A percentile compares a stretch with the other conserved stretches of the same genome.
These are phyloP conservation scores for Cetoscarus ocellatus DNA, from an alignment of 2,797 vertebrate species.

Conservation along the genomic window DNA sequence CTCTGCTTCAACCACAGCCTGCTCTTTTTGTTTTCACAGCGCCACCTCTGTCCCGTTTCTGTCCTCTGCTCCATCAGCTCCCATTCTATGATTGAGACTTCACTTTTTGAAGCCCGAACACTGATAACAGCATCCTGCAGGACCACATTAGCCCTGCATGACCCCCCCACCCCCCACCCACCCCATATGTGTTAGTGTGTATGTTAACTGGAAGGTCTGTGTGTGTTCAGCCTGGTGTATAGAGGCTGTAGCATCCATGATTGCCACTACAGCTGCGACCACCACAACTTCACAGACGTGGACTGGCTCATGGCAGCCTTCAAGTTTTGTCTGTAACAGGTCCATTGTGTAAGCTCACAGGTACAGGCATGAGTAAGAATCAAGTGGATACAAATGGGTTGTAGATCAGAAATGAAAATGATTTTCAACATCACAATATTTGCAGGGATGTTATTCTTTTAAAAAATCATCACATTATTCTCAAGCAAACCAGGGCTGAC, in stretches of 20 bases:
- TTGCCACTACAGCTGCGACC: background rate
- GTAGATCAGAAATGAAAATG: no score
- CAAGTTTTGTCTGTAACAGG: no score
- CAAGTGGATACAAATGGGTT: no score
- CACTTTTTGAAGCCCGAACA: conserved; percentile 38
- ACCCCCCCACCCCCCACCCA: conserved; percentile 12
- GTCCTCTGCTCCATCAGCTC: conserved; percentile 24
- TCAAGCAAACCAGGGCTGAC: no score
- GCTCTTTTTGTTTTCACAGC: conserved; percentile 21
- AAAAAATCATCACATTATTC: no score
- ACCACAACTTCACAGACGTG: background rate
- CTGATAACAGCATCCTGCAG: conserved; percentile 60
- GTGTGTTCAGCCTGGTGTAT: background rate
- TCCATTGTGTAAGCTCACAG: no score
- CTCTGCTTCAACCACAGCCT: conserved; percentile 20
- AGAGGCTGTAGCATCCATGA: background rate
- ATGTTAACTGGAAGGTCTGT: background rate
- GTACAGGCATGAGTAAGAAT: no score
- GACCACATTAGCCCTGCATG: conserved; percentile 59
- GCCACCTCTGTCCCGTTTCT: conserved; percentile 6
- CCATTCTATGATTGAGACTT: conserved; percentile 55
- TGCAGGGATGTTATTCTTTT: no score
- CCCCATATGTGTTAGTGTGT: conserved; percentile 10
- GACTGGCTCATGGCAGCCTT: no score
- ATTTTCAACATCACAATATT: no score